phyloP scores from a whole-genome alignment of 2,113 vertebrate genomes.

The Pleuronectes platessa region DNA sequence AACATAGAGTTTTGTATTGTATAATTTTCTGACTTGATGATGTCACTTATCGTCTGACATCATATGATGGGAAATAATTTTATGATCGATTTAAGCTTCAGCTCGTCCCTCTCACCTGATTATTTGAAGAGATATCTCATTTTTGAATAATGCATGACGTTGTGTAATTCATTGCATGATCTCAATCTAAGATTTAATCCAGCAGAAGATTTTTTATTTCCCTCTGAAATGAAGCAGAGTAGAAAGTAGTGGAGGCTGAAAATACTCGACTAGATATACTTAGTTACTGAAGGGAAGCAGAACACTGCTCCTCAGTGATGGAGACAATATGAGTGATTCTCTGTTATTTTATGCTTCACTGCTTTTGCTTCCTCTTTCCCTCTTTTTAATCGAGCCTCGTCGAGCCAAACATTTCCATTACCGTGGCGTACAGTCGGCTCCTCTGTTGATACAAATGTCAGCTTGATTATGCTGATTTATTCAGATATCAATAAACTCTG shows the following conservation, averaged over 20 bases:
- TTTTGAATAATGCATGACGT: too few relatives aligned
- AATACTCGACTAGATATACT: not conserved
- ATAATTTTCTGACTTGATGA: too few relatives aligned
- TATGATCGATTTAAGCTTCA: too few relatives aligned
- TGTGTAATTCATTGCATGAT: too few relatives aligned
- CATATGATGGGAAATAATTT: too few relatives aligned
- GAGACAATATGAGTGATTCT: constrained; percentile 1
- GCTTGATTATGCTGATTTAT: constrained; percentile 64
- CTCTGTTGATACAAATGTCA: constrained; percentile 50
- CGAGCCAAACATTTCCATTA: constrained; percentile 2
- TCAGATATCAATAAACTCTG: constrained; percentile 68
- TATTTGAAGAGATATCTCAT: too few relatives aligned
- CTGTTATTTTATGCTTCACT: not conserved
- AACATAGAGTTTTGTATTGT: too few relatives aligned
- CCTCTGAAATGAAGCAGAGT: not conserved
- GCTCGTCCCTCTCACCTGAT: too few relatives aligned
- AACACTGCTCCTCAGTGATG: not conserved
- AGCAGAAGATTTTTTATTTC: not conserved
- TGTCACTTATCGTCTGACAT: too few relatives aligned
- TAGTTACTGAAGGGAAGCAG: not conserved
- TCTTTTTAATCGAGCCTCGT: not conserved
- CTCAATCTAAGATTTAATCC: too few relatives aligned
- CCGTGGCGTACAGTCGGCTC: constrained; percentile 19
- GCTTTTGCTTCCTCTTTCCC: not conserved
- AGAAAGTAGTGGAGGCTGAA: not conserved